phyloP scores from a whole-genome alignment of 1,140 invertebrate genomes.

The Brachionus koreanus region DNA sequence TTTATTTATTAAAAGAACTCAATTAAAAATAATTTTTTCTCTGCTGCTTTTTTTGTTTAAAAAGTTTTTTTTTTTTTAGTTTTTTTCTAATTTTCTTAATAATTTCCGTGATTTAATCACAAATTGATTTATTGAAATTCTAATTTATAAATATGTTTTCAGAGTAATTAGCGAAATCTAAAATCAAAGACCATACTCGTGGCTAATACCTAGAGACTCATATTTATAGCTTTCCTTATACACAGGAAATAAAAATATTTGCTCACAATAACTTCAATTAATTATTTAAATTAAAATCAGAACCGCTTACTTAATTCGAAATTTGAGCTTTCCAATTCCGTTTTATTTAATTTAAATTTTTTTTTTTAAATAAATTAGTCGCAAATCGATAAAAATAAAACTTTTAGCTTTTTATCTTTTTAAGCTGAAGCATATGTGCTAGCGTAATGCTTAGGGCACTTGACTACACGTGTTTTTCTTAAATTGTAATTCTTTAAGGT shows the following conservation, averaged over 20 bases:
- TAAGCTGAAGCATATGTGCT: background rate
- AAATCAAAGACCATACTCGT: background rate
- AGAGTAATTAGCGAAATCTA: background rate
- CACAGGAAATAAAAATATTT: constrained; percentile 4
- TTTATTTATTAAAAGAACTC: background rate
- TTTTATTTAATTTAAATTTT: background rate
- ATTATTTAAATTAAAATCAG: background rate
- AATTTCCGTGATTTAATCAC: constrained; percentile 21
- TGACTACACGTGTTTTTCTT: background rate
- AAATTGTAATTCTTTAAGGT: background rate
- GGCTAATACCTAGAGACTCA: background rate
- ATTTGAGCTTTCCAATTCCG: background rate
- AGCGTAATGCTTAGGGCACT: background rate
- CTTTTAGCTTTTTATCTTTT: background rate
- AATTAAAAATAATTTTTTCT: constrained; percentile 18
- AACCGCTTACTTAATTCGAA: background rate
- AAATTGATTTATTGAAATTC: constrained; percentile 3
- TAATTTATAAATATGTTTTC: background rate
- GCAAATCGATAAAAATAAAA: background rate
- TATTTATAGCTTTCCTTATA: background rate
- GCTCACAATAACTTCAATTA: background rate
- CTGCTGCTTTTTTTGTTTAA: background rate
- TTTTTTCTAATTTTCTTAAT: constrained; percentile 28
- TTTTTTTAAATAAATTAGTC: background rate
- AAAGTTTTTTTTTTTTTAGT: background rate